Conservation (phyloP, 2,797 vertebrate species). For the Melopsittacus undulatus region DNA sequence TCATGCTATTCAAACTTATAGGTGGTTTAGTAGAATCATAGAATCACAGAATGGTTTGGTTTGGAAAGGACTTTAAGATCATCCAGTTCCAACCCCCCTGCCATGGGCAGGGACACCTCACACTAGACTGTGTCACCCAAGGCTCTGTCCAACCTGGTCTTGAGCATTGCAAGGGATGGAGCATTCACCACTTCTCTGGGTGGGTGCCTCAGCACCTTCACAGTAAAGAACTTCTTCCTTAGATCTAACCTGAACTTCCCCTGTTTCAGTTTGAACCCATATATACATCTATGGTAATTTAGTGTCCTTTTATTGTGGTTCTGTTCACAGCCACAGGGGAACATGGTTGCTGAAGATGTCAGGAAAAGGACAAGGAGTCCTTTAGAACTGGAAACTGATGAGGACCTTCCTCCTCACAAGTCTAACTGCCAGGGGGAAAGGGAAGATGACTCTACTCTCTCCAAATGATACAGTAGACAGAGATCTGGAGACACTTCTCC, state of each 20-base stretch:
- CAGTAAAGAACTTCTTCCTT: neutral
- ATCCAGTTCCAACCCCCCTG: fast-evolving
- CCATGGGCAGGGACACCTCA: neutral
- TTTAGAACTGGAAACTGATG: neutral
- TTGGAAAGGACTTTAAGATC: too few relatives aligned
- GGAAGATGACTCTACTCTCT: neutral
- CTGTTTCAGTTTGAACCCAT: neutral
- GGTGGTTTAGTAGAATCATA: neutral
- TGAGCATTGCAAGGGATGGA: neutral
- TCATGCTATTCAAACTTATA: neutral
- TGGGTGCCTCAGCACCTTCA: neutral
- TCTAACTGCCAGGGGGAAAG: neutral
- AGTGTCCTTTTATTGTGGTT: neutral
- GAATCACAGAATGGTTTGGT: too few relatives aligned
- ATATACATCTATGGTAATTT: neutral
- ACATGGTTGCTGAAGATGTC: neutral
- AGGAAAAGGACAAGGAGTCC: neutral
- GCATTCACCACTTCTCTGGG: neutral
- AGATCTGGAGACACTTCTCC: neutral
- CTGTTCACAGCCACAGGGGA: too few relatives aligned
- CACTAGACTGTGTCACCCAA: neutral
- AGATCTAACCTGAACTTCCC: neutral
- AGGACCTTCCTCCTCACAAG: neutral
- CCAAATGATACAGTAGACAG: neutral
- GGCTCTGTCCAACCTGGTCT: neutral